phyloP scores from a whole-genome alignment of 2,888 invertebrate species.

The Microdon myrmicae region DNA sequence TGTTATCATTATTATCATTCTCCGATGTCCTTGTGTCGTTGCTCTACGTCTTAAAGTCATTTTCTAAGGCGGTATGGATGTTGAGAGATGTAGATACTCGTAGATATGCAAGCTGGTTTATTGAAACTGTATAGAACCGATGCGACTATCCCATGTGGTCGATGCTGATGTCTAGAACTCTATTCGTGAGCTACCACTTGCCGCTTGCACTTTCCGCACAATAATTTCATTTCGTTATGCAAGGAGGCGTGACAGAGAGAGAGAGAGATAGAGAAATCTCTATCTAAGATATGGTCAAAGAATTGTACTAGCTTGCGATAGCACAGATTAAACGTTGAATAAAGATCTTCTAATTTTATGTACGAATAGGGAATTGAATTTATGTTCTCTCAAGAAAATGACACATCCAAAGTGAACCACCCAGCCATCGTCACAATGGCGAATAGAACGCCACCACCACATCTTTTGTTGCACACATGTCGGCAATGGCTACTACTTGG shows the following conservation, averaged over 20 bases:
- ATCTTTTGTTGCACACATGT: constrained; percentile 11
- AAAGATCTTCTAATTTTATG: constrained; percentile 47
- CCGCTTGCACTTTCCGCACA: constrained; percentile 37
- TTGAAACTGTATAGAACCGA: constrained; percentile 25
- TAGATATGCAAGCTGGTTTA: constrained; percentile 23
- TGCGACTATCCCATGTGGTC: constrained; percentile 47
- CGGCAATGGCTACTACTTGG: constrained; percentile 20
- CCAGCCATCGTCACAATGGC: constrained; percentile 14
- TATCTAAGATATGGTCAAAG: constrained; percentile 30
- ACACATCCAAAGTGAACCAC: constrained; percentile 38
- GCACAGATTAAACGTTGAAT: constrained; percentile 46
- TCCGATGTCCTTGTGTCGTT: constrained; percentile 17
- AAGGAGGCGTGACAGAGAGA: constrained; percentile 41
- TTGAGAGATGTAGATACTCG: constrained; percentile 18
- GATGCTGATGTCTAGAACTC: constrained; percentile 16
- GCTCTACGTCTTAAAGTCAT: constrained; percentile 43
- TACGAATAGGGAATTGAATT: constrained; percentile 52
- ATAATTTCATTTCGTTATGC: constrained; percentile 30
- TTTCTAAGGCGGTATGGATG: constrained; percentile 47
- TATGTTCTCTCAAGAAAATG: constrained; percentile 51
- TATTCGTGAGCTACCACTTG: constrained; percentile 23
- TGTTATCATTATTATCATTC: constrained; percentile 13
- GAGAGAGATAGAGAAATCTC: constrained; percentile 23
- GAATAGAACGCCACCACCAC: background rate
- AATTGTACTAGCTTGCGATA: constrained; percentile 34